These are phyloP conservation scores for Calidris pygmaea DNA, from an alignment of 2,113 vertebrate species.

Conservation along the genomic window DNA sequence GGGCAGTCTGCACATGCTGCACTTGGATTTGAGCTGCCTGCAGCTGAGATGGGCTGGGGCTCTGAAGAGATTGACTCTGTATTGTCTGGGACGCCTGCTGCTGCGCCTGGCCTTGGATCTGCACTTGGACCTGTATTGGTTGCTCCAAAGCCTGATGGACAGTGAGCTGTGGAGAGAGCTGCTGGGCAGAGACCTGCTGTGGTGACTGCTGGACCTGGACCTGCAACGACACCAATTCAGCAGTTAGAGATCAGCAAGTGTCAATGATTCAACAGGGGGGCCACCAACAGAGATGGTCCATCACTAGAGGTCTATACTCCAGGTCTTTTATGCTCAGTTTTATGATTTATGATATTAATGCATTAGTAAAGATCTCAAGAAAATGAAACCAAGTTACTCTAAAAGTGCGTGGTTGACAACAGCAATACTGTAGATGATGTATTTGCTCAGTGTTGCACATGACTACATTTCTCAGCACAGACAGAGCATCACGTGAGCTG, in stretches of 20 bases:
- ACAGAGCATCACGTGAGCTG: background rate
- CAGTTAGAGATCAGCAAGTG: background rate
- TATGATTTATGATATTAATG: background rate
- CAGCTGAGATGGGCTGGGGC: conserved; percentile 83
- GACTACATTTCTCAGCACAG: background rate
- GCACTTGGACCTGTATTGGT: conserved; percentile 95
- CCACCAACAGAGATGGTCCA: background rate
- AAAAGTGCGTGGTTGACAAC: background rate
- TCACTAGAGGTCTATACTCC: background rate
- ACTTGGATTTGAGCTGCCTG: conserved; percentile 88
- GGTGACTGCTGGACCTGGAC: conserved; percentile 86
- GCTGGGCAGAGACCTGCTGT: conserved; percentile 82
- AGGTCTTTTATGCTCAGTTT: background rate
- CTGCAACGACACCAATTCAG: conserved; percentile 61
- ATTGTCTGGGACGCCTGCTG: conserved; percentile 81
- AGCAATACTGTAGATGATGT: background rate
- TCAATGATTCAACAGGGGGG: background rate
- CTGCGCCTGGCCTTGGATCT: conserved; percentile 91
- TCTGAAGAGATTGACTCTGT: conserved; percentile 82
- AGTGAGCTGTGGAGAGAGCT: conserved; percentile 90
- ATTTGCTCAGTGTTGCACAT: background rate
- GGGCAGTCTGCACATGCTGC: conserved; percentile 84
- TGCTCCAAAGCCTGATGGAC: conserved; percentile 91
- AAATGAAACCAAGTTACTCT: background rate
- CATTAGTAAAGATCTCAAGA: background rate